Base-by-base conservation (phyloP, 2,888 invertebrate species). In the Drosophila kuntzei region DNA sequence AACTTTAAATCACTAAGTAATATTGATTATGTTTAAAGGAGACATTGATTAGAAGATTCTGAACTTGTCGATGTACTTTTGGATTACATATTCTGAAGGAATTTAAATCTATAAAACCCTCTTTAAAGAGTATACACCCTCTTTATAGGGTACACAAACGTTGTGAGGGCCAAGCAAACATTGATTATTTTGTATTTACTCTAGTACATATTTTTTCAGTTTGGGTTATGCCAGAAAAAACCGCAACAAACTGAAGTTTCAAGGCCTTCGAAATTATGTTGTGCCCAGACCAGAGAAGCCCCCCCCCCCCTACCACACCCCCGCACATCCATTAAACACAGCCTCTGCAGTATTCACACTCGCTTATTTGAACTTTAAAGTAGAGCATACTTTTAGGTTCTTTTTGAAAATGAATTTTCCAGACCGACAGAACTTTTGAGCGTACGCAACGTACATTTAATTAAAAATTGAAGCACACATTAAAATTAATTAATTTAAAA, bases 401-500 rank as follows among this genome's bases (percentile, higher is more conserved):
- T 43, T 46, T 46, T 44, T 20, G 53, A 8, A 78, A 69, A 65
- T 65, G 25, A 36, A 54, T 47, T 72, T 54, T 39, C 7, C 49
- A 50, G 51, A 12, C 29, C 37, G 43, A 25, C 29, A 49, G 54
- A 66, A 60, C 12, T 61, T 62, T 47, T 12, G 8, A 20, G 16
- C 8, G 47, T 32, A 14, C 14, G 32, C 16, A 37, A 18, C 25
- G 34, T 46, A 57, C 34, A 67, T 87, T 79, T 82, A 77, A 85
- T 82, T 81, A 74, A 87, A 80, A 74, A 58, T 60, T 62, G 46
- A 39, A 37, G 32, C 32, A 47, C 57, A 71, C 66, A 68, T 64
- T 63, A 67, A 79, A 86, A 72, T 69, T 69, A 72, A 82, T 82
- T 86, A 88, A 88, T 88, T 86, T 72, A 82, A 82, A 78, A 68